These are phyloP conservation scores for Kuschelorhynchus macadamiae DNA, from an alignment of 2,888 invertebrate species.

Conservation along the genomic window DNA sequence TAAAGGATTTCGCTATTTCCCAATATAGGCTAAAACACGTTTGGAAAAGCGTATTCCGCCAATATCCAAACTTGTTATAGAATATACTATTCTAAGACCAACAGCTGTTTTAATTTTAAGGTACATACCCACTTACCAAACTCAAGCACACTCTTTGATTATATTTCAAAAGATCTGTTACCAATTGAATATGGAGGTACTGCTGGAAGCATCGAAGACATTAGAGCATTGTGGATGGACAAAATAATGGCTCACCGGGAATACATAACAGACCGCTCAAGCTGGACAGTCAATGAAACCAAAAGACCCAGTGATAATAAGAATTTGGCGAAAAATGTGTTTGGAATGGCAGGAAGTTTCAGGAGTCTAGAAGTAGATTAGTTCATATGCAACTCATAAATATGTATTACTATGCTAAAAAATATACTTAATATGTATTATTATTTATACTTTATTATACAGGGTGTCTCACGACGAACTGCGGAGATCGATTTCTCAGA, in stretches of 20 bases:
- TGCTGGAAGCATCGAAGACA: constrained; percentile 73
- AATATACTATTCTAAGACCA: neutral
- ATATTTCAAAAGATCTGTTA: constrained; percentile 75
- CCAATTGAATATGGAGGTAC: constrained; percentile 81
- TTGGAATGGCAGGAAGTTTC: constrained; percentile 73
- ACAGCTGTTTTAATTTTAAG: neutral
- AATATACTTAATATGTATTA: too few relatives aligned
- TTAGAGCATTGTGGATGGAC: constrained; percentile 76
- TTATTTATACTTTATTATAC: too few relatives aligned
- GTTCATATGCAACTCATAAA: too few relatives aligned
- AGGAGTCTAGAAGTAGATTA: constrained; percentile 73
- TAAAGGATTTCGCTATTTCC: too few relatives aligned
- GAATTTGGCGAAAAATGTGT: constrained; percentile 61
- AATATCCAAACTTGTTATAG: too few relatives aligned
- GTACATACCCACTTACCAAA: constrained; percentile 75
- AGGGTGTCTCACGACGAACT: too few relatives aligned
- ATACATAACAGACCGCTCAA: constrained; percentile 69
- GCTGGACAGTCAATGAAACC: constrained; percentile 75
- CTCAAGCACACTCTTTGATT: constrained; percentile 75
- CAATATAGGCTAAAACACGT: too few relatives aligned
- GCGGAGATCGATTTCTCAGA: too few relatives aligned
- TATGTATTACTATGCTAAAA: too few relatives aligned
- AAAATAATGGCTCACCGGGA: constrained; percentile 75
- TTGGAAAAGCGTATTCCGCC: too few relatives aligned
- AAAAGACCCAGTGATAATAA: constrained; percentile 66